Evolutionary conservation across 2,888 invertebrate species (phyloP), one percentile per base, ranked within the genome.

Genomic region (Volucella inanis): DNA sequence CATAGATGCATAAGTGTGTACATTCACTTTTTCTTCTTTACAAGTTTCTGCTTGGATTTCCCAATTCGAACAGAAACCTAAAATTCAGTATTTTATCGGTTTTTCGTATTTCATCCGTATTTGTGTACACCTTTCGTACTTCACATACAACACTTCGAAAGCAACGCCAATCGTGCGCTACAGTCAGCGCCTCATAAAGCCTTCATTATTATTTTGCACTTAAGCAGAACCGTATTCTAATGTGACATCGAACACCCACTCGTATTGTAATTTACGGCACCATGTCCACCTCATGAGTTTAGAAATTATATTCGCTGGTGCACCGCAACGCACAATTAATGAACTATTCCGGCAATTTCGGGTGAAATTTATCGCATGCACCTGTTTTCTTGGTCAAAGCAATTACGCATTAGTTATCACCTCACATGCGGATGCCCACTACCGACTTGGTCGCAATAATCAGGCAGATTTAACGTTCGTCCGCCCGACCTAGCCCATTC

Each of bases 361-460:
- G 85, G 64, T 72, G 64, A 81, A 85, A 85, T 85, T 81, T 85
- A 85, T 85, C 72, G 72, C 85, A 81, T 85, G 85, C 85, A 85
- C 85, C 85, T 85, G 85, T 85, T 85, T 81, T 81, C 85, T 85
- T 85, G 85, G 85, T 85, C 81, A 85, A 80, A 80, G 80, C 84
- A 79, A 84, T 84, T 84, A 80, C 71, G 80, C 80, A 84, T 84
- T 84, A 84, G 84, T 84, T 80, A 84, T 84, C 84, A 84, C 84
- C 84, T 84, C 80, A 75, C 41, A 84, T 80, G 75, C 68, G 70
- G 62, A 55, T 50, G 52, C 67, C 68, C 9, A 52, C 39, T 57
- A 59, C 38, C 52, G 76, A 22, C 41, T 31, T 9, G 38, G 70
- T 45, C 45, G 31, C 31, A 31, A 31, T 31, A 4, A 6, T 6